Base-by-base conservation (phyloP, 2,113 vertebrate genomes). In the Nyctibius bracteatus region DNA sequence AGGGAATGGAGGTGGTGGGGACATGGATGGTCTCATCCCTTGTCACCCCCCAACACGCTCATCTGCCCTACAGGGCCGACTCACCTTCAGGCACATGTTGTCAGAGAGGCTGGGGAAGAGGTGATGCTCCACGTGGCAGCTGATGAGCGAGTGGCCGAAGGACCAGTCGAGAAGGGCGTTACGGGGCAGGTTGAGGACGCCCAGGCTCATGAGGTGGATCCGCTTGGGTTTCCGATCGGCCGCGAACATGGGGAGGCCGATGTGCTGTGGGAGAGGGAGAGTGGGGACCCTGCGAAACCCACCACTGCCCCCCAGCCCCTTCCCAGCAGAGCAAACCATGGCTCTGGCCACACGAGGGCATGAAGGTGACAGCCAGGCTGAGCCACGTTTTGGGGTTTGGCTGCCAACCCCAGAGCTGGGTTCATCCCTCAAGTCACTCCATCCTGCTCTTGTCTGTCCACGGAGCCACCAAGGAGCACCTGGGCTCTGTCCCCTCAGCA, bases 21-120 rank as follows among this genome's bases (percentile, higher is more conserved):
- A 77, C 6, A 18, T 7, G 20, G 58, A 52, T 33, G 58, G 25
- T 43, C 61, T 63, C 0, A 0, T 75, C 25, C 62, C 58, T 0
- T 14, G 27, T 80, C 80, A 77, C 33, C 23, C 80, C 51, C 68
- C 55, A 57, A 2, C 17, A 14, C 1, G 2, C 27, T 65, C 3
- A 0, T 37, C 27, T 2, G 3, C 19, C 8, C 75, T 0, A 0
- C 0, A 4, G 43, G 54, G 41, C 19, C 1, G 0, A 20, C 93
- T 86, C 88, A 99, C 99, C 99, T 99, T 99, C 14, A 99, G 96
- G 92, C 99, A 99, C 99, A 99, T 99, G 98, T 99, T 98, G 92
- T 99, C 99, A 0, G 99, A 99, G 86, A 99, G 98, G 61, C 78
- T 88, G 75, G 99, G 99, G 97, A 99, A 99, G 88, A 99, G 98